A percentile compares a stretch with the other conserved stretches of the same genome.
Conservation (phyloP, 2,113 vertebrate species). For the Forbesichthys agassizii region DNA sequence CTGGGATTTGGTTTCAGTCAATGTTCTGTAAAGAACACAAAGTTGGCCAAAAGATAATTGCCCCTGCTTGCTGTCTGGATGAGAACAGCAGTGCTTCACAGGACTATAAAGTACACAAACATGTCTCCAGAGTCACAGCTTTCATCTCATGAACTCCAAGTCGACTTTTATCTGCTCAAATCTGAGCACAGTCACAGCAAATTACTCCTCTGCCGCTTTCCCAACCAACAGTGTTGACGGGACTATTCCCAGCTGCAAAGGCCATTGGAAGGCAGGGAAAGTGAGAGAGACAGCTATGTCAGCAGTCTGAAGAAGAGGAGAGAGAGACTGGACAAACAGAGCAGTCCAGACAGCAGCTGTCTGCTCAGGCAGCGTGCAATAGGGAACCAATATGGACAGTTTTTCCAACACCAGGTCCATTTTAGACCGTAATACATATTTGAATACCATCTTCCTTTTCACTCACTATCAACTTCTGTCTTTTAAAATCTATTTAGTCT, state of each 20-base stretch:
- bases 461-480: no score
- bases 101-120: constrained; percentile 15
- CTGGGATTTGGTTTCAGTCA: background rate
- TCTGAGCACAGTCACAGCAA: background rate
- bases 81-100: constrained; percentile 19
- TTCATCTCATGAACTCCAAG: background rate
- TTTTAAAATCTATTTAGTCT: no score
- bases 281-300: constrained; percentile 32
- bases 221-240: background rate
- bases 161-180: background rate
- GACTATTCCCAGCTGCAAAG: constrained; percentile 10
- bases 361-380: constrained; percentile 9
- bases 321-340: constrained; percentile 39
- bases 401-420: no score
- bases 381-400: no score
- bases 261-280: background rate
- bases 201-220: background rate
- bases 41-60: background rate
- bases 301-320: constrained; percentile 41
- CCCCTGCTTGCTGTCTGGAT: constrained; percentile 4
- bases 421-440: no score
- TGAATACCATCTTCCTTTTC: no score
- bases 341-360: constrained; percentile 45
- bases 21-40: background rate
- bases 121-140: constrained; percentile 8